phyloP scores from a whole-genome alignment of 2,888 invertebrate genomes.

The Carabus problematicus region DNA sequence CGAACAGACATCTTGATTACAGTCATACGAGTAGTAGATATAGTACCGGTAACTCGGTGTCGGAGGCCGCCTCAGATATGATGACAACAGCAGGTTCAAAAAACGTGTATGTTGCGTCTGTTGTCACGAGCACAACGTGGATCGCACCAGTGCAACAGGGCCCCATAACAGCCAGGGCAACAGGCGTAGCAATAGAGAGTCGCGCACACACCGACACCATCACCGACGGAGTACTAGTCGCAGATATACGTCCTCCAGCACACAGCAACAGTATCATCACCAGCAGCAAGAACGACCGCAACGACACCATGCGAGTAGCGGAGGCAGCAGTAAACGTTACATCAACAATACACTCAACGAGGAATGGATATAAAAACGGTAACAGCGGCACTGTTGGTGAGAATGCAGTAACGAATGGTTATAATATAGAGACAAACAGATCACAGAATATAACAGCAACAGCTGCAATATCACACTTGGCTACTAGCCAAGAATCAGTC shows the following conservation, averaged over 20 bases:
- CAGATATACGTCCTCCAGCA: constrained; percentile 53
- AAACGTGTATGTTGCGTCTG: constrained; percentile 81
- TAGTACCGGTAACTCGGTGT: constrained; percentile 19
- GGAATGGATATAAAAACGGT: too few relatives aligned
- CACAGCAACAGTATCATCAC: constrained; percentile 40
- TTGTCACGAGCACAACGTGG: constrained; percentile 62
- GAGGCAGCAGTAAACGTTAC: neutral
- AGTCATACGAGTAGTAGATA: neutral
- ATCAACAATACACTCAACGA: too few relatives aligned
- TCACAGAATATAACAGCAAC: too few relatives aligned
- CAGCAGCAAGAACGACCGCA: constrained; percentile 45
- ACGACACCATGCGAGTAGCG: constrained; percentile 38
- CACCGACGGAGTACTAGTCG: constrained; percentile 47
- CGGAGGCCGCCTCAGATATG: constrained; percentile 35
- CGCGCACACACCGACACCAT: constrained; percentile 52
- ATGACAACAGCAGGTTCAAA: constrained; percentile 62
- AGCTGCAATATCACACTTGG: too few relatives aligned
- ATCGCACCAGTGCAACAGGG: constrained; percentile 52
- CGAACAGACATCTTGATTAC: constrained; percentile 3
- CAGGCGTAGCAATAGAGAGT: constrained; percentile 56
- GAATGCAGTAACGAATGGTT: too few relatives aligned
- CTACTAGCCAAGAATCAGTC: too few relatives aligned
- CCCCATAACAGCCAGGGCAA: constrained; percentile 21
- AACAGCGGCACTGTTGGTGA: too few relatives aligned
- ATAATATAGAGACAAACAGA: too few relatives aligned